Evolutionary conservation across 2,113 vertebrate species (phyloP).

Genomic region (Spea multiplicata): DNA sequence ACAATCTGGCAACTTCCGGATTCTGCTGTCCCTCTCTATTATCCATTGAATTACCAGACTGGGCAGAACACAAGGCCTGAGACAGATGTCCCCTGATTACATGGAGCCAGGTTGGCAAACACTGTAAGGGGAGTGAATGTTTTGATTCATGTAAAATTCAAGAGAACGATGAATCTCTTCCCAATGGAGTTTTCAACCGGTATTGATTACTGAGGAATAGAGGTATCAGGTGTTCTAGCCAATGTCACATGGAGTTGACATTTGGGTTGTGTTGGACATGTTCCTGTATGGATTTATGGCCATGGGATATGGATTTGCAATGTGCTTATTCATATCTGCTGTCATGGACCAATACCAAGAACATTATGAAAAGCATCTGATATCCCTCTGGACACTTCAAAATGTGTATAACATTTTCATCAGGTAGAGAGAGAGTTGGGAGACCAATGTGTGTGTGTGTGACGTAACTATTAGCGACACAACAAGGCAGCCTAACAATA

Average conservation of each 20-base stretch:
- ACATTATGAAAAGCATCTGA: constrained; percentile 3
- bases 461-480: constrained; percentile 75
- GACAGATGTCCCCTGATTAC: constrained; percentile 31
- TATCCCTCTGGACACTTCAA: not conserved
- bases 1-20: constrained; percentile 24
- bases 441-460: constrained; percentile 67
- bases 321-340: not conserved
- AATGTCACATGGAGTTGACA: constrained; percentile 22
- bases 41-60: not conserved
- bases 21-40: not conserved
- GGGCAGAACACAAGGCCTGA: constrained; percentile 21
- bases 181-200: constrained; percentile 11
- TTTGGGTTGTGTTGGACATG: constrained; percentile 1
- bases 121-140: constrained; percentile 17
- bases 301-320: not conserved
- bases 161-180: constrained; percentile 1
- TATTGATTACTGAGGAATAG: constrained; percentile 15
- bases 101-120: constrained; percentile 31
- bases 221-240: not conserved
- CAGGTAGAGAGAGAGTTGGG: constrained; percentile 50
- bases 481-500: constrained; percentile 77
- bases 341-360: not conserved
- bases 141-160: constrained; percentile 8
- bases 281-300: constrained; percentile 11
- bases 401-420: constrained; percentile 19